Base-by-base conservation (phyloP, 2,797 vertebrate genomes). In the Artibeus lituratus region DNA sequence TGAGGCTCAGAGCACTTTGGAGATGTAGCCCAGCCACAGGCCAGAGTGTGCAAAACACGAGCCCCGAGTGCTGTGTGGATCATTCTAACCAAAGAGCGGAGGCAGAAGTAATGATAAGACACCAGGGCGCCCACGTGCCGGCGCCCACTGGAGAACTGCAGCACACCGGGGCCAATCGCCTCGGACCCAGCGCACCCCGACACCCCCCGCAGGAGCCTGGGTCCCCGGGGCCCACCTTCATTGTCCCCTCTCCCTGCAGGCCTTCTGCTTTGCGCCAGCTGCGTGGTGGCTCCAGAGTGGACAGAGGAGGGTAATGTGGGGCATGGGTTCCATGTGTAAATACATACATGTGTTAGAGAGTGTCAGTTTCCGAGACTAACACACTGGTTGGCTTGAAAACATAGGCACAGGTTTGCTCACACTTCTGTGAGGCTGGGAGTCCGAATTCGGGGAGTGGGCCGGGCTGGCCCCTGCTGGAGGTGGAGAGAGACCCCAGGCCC, bases 131-230 rank as follows among this genome's bases (percentile, higher is more conserved):
- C 67, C 69, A 29, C 18, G 1, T 9, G 19, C 49, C 12, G 0
- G 49, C 0, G 0, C 35, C 72, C 7, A 0, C 87, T 14, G 10
- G 11, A 44, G 83, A 62, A 32, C 47, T 8, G 21, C 74, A 14
- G 16, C 4, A 0, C 0, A 0, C 62, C 37, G 0, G 67, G 35
- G 39, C 42, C 59, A 8, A 1, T 3, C 12, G 0, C 5, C 2
- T 7, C 26, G 1, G 47, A 10, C 3, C 5, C 5, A 10, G 16
- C 0, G 0, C 10, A 0, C 57, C 77, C n/a, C 21, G 16, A 22
- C 15, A 1, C 1, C 19, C 53, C 82, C 83, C 19, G 0, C 39
- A 1, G 4, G 78, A 3, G 3, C 1, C 77, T 18, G 0, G 10
- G 7, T 7, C 29, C 67, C 81, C 15, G 1, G 3, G 10, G 5